Percentiles rank a stretch among this genome's conserved stretches.
Evolutionary conservation across 2,888 invertebrate species (phyloP).

Genomic region (Axea sp.): DNA sequence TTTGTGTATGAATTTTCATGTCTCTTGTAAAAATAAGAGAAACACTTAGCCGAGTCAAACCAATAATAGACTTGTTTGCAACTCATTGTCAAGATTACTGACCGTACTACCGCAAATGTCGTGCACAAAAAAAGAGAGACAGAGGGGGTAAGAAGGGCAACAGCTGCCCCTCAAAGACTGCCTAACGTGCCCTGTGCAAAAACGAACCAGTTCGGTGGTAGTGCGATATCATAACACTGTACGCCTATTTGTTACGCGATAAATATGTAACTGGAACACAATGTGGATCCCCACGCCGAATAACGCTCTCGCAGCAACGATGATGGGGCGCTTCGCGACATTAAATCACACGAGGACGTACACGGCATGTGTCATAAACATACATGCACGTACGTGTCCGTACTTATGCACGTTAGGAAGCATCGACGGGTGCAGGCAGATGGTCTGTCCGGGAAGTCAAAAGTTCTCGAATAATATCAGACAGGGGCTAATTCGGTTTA

Average conservation of each 20-base stretch:
- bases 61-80: slow-evolving; percentile 71
- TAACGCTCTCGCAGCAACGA: slow-evolving; percentile 52
- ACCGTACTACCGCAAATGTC: slow-evolving; percentile 70
- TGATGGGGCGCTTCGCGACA: slow-evolving; percentile 67
- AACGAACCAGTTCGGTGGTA: slow-evolving; percentile 72
- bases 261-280: slow-evolving; percentile 78
- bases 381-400: slow-evolving; percentile 49
- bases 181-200: slow-evolving; percentile 62
- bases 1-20: slow-evolving; percentile 1
- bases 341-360: slow-evolving; percentile 70
- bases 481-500: slow-evolving; percentile 65
- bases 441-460: slow-evolving; percentile 74
- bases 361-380: slow-evolving; percentile 60
- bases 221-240: slow-evolving; percentile 76
- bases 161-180: slow-evolving; percentile 68
- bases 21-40: slow-evolving; percentile 18
- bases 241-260: slow-evolving; percentile 78
- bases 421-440: slow-evolving; percentile 69
- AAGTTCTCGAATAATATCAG: slow-evolving; percentile 71
- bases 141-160: slow-evolving; percentile 52
- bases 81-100: slow-evolving; percentile 62
- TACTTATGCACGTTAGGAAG: slow-evolving; percentile 56
- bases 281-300: slow-evolving; percentile 65
- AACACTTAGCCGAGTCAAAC: slow-evolving; percentile 53
- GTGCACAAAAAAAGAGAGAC: slow-evolving; percentile 48